A percentile compares a stretch with the other conserved stretches of the same genome.
phyloP scores from a whole-genome alignment of 2,888 invertebrate species.

The Chloromyia formosa region DNA sequence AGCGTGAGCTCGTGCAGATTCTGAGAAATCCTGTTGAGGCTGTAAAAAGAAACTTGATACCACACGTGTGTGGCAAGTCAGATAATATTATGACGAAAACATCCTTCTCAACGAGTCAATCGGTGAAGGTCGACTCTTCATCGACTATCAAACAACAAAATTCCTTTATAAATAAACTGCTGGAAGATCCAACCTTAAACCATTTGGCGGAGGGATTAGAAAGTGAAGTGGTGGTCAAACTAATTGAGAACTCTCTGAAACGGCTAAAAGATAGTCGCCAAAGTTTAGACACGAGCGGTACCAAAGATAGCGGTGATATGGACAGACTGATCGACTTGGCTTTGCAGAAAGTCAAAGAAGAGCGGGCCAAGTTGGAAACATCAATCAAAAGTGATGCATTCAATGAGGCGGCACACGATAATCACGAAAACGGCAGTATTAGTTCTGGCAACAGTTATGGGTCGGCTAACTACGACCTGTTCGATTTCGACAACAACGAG shows the following conservation, averaged over 20 bases:
- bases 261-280: slow-evolving; percentile 65
- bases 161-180: slow-evolving; percentile 68
- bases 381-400: slow-evolving; percentile 33
- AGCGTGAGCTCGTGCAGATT: slow-evolving; percentile 68
- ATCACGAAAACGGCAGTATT: slow-evolving; percentile 65
- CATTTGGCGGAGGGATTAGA: slow-evolving; percentile 72
- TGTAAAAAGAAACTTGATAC: slow-evolving; percentile 76
- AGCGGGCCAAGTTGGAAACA: slow-evolving; percentile 55
- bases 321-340: slow-evolving; percentile 63
- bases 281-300: slow-evolving; percentile 61
- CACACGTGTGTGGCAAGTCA: slow-evolving; percentile 78
- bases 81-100: neutral
- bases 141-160: neutral
- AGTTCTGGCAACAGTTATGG: slow-evolving; percentile 67
- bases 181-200: slow-evolving; percentile 72
- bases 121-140: neutral
- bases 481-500: slow-evolving; percentile 72
- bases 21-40: slow-evolving; percentile 80
- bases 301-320: slow-evolving; percentile 64
- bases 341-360: slow-evolving; percentile 62
- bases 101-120: neutral
- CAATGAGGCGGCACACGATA: slow-evolving; percentile 56
- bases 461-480: slow-evolving; percentile 79
- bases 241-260: slow-evolving; percentile 74
- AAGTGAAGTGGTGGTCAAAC: slow-evolving; percentile 70